A percentile compares a stretch with the other conserved stretches of the same genome.
These are phyloP conservation scores for Agrilus planipennis DNA, from an alignment of 1,140 invertebrate species.

Conservation along the genomic window DNA sequence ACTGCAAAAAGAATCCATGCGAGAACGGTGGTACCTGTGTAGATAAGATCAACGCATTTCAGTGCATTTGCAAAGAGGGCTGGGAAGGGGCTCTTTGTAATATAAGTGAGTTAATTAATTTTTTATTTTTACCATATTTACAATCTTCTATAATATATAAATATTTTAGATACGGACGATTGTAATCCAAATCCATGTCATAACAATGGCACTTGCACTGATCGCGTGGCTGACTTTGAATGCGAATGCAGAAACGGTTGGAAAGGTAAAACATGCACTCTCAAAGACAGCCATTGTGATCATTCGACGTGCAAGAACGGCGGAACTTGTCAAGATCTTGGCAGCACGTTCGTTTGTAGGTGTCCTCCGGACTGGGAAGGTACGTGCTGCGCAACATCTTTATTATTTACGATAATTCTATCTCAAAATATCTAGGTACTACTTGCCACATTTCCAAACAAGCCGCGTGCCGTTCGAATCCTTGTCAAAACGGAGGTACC, in stretches of 20 bases:
- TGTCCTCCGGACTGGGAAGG: constrained; percentile 55
- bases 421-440: no score
- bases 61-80: constrained; percentile 63
- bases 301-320: constrained; percentile 50
- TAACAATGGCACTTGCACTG: constrained; percentile 65
- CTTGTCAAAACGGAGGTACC: constrained; percentile 63
- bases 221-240: constrained; percentile 59
- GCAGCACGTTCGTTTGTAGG: constrained; percentile 49
- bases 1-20: constrained; percentile 60
- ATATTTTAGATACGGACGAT: constrained; percentile 64
- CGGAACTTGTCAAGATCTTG: constrained; percentile 53
- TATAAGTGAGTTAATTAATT: constrained; percentile 38
- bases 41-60: constrained; percentile 62
- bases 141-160: constrained; percentile 3
- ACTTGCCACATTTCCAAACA: constrained; percentile 57
- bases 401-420: neutral
- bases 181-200: constrained; percentile 61
- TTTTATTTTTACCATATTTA: constrained; percentile 1
- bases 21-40: constrained; percentile 62
- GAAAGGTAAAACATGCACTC: constrained; percentile 62
- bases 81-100: constrained; percentile 53
- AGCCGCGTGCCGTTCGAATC: constrained; percentile 57
- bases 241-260: constrained; percentile 65
- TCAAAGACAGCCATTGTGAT: constrained; percentile 52
- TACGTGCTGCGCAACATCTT: constrained; percentile 21